phyloP scores from a whole-genome alignment of 35 echinoderm and acorn worm species.

The Hemicentrotus pulcherrimus region DNA sequence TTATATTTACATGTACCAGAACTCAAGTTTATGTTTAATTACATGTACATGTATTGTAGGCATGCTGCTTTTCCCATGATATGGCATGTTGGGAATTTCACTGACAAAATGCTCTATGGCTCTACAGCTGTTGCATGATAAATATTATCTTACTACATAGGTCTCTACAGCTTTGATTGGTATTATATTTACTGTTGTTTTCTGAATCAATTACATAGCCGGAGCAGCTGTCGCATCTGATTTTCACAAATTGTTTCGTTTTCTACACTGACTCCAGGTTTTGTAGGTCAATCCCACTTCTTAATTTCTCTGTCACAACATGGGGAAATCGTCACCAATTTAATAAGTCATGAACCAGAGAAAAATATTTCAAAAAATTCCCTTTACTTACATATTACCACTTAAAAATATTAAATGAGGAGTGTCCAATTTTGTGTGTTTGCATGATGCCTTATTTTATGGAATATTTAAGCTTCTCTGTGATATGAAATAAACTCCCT shows the following conservation, averaged over 20 bases:
- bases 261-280: background rate
- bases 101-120: background rate
- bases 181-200: background rate
- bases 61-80: background rate
- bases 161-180: background rate
- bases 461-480: too few species aligned
- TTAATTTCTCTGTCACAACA: background rate
- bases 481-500: too few species aligned
- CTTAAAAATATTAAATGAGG: background rate
- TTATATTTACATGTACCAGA: too few species aligned
- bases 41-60: too few species aligned
- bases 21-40: too few species aligned
- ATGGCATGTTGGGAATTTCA: background rate
- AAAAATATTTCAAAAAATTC: background rate
- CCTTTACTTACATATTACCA: background rate
- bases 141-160: background rate
- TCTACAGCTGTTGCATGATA: background rate
- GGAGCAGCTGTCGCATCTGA: background rate
- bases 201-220: background rate
- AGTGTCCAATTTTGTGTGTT: too few species aligned
- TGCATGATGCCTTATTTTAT: too few species aligned
- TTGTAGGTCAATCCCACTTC: background rate
- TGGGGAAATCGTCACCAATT: background rate
- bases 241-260: background rate
- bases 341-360: background rate